Evolutionary conservation across 2,113 vertebrate species (phyloP), one percentile per base, ranked within the genome.

Genomic region (Abramis brama): DNA sequence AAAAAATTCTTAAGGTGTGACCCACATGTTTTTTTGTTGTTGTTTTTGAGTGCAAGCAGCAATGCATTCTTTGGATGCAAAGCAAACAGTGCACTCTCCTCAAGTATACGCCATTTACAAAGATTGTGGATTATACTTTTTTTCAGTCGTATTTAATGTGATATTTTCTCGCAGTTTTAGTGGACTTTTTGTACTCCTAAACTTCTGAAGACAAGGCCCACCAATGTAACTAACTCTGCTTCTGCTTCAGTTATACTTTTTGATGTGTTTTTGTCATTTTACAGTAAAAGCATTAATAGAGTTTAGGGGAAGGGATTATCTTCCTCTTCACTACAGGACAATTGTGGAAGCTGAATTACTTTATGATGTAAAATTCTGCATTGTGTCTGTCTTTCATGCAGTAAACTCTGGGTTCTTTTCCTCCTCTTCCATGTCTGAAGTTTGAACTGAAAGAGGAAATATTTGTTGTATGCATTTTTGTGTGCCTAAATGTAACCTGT

Each of bases 401-500:
- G 85, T 91, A 89, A 84, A 62, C 70, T 86, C 82, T 73, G 78
- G 60, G 88, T 86, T 85, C 75, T 85, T 12, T 23, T 50, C 25
- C 66, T 57, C 78, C 36, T 64, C 45, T 75, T 57, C 75, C 84
- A 13, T 90, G 88, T 91, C 89, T 87, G 89, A 90, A 90, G 90
- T 92, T 93, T 83, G 91, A 83, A 79, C 43, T 76, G 11, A 74
- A 68, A 73, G 47, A 45, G 83, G 59, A 87, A 92, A 87, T 59
- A 93, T 85, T 89, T 86, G 88, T 90, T 88, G 90, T 92, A 89
- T 93, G 90, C 91, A 88, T 93, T 93, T 87, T 43, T 85, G 87
- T 94, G 93, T 94, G 92, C 93, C 93, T 94, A 89, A 86, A 93
- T 92, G 90, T 93, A 89, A 91, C 87, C 86, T 91, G 91, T 92